Evolutionary conservation across 2,888 invertebrate genomes (phyloP).

Genomic region (Hyalella azteca): DNA sequence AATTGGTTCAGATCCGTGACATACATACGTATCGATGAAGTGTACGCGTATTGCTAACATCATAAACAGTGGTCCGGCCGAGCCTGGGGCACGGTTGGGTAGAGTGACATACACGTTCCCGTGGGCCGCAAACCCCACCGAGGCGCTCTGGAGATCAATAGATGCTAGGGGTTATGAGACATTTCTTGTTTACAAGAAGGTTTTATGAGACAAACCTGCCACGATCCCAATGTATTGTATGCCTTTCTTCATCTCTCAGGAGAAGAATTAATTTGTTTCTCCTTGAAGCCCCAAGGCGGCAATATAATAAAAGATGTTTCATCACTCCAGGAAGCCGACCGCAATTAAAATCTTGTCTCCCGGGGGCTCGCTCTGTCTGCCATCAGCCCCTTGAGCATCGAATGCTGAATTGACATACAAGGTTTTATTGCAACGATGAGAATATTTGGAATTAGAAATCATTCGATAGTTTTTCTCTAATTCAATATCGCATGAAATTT

Average conservation of each 20-base stretch:
- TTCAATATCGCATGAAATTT: too few relatives aligned
- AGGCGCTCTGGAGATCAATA: not conserved
- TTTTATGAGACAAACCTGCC: constrained; percentile 6
- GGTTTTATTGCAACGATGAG: too few relatives aligned
- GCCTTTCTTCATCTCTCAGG: not conserved
- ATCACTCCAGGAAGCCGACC: not conserved
- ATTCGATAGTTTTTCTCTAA: too few relatives aligned
- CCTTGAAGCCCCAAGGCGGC: not conserved
- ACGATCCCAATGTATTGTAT: not conserved
- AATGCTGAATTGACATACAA: too few relatives aligned
- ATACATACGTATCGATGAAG: too few relatives aligned
- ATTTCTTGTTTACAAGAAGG: constrained; percentile 7
- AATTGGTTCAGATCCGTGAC: too few relatives aligned
- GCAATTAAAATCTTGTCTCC: not conserved
- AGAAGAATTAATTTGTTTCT: constrained; percentile 17
- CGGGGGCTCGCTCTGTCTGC: not conserved
- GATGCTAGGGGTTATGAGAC: not conserved
- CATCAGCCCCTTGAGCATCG: too few relatives aligned
- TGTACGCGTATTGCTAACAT: too few relatives aligned
- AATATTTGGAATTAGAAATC: too few relatives aligned
- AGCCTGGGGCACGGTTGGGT: too few relatives aligned
- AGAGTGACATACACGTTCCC: too few relatives aligned
- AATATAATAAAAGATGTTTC: not conserved
- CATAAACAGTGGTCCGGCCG: too few relatives aligned
- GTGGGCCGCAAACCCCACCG: not conserved